Base-by-base conservation (phyloP, 2,113 vertebrate species). In the Psittacara wagleri region DNA sequence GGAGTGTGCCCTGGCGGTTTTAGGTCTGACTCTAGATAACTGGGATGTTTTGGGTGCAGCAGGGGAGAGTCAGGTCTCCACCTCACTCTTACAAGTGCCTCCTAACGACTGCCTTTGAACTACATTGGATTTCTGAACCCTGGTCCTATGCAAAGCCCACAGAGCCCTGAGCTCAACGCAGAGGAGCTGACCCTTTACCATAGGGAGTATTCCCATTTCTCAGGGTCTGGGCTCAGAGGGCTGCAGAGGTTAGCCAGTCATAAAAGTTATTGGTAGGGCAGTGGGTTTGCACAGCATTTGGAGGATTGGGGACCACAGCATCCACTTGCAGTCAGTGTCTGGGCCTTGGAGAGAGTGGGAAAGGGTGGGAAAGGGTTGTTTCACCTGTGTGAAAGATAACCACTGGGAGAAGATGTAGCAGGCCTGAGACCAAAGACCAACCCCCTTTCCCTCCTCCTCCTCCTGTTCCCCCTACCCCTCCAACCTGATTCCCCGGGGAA, bases 381-480 rank as follows among this genome's bases (percentile, higher is more conserved):
- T 86, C 76, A 93, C 43, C 72, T 64, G 59, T 67, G 68, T 91
- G 68, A 59, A 70, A 67, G 41, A 92, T 39, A 93, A 70, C 49
- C 28, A 25, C 63, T 75, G n/a, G 28, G n/a, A 68, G 31, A 83
- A 85, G 55, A 74, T 27, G 24, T 39, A 76, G 51, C 35, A 67
- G 69, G 16, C 23, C 61, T 75, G 31, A 16, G 31, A 28, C 64
- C n/a, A 66, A 75, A 62, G 83, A 87, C 28, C 67, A 75, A 17
- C 37, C 33, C 35, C 9, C 18, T 27, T 59, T 70, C 55, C 57
- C 27, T 80, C 49, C 43, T 82, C 39, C n/a, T 48, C 11, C 17
- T 1, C 0, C 43, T 31, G 2, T 13, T 28, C 23, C n/a, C 27
- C 14, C 4, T n/a, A 49, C 27, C 4, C 16, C 31, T 5, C 20